Evolutionary conservation across 2,113 vertebrate genomes (phyloP).

Genomic region (Catharus fuscescens): DNA sequence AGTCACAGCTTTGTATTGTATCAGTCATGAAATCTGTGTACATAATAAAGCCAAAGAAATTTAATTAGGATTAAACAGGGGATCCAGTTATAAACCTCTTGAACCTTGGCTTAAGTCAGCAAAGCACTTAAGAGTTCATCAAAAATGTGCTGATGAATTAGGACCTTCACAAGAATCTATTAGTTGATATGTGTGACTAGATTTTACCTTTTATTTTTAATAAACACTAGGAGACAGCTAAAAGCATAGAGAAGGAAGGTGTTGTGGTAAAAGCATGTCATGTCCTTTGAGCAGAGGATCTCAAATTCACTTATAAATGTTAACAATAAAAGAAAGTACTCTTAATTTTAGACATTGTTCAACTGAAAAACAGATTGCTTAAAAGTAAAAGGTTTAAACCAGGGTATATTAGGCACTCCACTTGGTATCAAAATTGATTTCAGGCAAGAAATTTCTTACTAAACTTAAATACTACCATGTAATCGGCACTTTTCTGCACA

Average conservation of each 20-base stretch:
- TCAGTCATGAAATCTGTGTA: background rate
- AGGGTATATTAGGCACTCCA: background rate
- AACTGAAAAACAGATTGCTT: background rate
- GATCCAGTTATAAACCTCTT: background rate
- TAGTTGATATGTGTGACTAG: background rate
- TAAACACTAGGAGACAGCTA: background rate
- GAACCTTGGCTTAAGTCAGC: background rate
- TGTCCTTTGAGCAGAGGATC: background rate
- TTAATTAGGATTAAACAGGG: conserved; percentile 20
- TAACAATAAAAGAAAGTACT: background rate
- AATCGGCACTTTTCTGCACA: conserved; percentile 34
- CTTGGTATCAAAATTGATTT: background rate
- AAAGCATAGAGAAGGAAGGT: background rate
- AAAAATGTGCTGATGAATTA: conserved; percentile 20
- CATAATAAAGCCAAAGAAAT: conserved; percentile 5
- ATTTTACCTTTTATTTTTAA: background rate
- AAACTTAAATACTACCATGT: conserved; percentile 37
- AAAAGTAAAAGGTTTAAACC: background rate
- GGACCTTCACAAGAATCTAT: background rate
- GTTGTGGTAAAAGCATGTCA: background rate
- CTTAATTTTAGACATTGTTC: background rate
- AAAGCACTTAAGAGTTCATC: background rate
- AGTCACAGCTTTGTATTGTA: background rate
- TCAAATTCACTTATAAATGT: background rate
- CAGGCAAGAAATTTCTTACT: background rate